Evolutionary conservation across 2,797 vertebrate species (phyloP).

Genomic region (Acrocephalus scirpaceus): DNA sequence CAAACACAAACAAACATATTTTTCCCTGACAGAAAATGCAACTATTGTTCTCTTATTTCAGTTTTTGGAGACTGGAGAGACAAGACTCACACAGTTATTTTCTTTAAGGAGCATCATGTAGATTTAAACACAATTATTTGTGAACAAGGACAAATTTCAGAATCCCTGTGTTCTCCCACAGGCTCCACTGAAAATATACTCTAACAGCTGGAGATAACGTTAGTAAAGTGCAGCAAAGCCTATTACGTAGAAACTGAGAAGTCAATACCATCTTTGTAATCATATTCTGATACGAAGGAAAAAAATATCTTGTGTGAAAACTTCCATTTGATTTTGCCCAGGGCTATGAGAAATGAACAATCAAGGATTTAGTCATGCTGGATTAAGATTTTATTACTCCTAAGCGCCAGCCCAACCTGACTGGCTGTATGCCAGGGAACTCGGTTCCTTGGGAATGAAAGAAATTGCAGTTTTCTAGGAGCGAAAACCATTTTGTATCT

Average conservation of each 20-base stretch:
- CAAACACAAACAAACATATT: not conserved
- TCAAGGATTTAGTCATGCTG: not conserved
- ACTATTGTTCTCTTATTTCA: not conserved
- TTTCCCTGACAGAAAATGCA: not conserved
- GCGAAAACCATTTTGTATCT: not conserved
- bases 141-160: not conserved
- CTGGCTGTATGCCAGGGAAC: not conserved
- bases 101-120: not conserved
- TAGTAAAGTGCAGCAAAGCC: not conserved
- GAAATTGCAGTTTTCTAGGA: not conserved
- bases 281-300: not conserved
- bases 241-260: not conserved
- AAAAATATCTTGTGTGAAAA: not conserved
- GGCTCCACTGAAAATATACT: not conserved
- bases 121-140: not conserved
- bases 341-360: not conserved
- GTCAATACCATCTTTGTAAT: not conserved
- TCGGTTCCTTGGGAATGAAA: not conserved
- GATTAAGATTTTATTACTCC: not conserved
- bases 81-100: not conserved
- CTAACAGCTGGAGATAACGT: not conserved
- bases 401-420: fast-evolving
- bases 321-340: constrained; percentile 9
- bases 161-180: not conserved
- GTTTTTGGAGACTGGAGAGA: not conserved